phyloP scores from a whole-genome alignment of 2,113 vertebrate species.

The Pitta sordida region DNA sequence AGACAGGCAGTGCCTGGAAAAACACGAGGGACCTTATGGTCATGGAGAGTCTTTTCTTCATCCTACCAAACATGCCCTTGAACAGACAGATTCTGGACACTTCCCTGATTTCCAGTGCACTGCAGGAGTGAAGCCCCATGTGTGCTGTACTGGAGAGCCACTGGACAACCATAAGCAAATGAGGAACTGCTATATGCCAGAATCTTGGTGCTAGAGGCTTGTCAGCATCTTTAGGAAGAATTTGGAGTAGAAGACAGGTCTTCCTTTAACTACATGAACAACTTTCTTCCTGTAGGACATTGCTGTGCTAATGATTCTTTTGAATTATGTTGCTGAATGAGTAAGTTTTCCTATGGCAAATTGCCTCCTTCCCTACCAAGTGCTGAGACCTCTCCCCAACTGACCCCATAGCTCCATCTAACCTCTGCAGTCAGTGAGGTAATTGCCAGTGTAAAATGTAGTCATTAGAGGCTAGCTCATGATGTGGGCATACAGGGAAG shows the following conservation, averaged over 20 bases:
- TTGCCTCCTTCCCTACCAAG: background rate
- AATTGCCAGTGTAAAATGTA: background rate
- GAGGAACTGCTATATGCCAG: background rate
- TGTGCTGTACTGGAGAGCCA: background rate
- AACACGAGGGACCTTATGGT: rapidly evolving
- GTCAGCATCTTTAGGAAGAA: background rate
- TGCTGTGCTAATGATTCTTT: background rate
- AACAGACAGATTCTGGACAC: background rate
- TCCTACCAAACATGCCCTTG: background rate
- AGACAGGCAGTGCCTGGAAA: background rate
- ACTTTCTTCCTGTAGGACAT: background rate
- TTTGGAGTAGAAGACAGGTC: background rate
- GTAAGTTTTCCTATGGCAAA: background rate
- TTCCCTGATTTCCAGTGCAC: background rate
- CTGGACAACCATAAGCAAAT: background rate
- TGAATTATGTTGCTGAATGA: background rate
- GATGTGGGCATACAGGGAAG: background rate
- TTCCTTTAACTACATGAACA: background rate
- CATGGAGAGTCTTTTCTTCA: background rate
- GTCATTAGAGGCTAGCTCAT: background rate
- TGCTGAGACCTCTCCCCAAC: background rate
- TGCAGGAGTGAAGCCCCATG: background rate
- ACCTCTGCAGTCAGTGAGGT: background rate
- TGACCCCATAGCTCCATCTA: rapidly evolving
- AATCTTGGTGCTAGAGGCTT: background rate